phyloP scores from a whole-genome alignment of 2,113 vertebrate genomes.

The Falcunculus frontatus region DNA sequence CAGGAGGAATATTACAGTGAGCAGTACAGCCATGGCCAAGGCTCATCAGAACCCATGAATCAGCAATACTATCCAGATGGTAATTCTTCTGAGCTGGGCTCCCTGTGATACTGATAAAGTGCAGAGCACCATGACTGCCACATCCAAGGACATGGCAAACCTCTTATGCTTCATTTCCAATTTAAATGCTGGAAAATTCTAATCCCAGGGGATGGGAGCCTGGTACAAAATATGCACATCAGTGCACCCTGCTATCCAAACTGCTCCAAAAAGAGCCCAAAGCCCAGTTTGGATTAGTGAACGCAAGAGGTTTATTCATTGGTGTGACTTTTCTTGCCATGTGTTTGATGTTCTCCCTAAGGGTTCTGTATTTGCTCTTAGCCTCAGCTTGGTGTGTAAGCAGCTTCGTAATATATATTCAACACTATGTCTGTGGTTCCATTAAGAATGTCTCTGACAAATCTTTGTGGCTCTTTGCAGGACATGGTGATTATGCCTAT shows the following conservation, averaged over 20 bases:
- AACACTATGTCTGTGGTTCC: background rate
- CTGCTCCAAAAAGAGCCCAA: background rate
- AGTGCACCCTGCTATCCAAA: background rate
- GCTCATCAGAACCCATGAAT: constrained; percentile 87
- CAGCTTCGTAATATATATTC: background rate
- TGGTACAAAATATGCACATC: background rate
- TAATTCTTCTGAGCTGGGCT: constrained; percentile 64
- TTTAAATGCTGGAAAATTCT: background rate
- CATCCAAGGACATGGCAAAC: background rate
- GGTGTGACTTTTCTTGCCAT: background rate
- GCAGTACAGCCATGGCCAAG: constrained; percentile 90
- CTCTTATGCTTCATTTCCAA: background rate
- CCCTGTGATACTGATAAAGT: background rate
- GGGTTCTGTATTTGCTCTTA: background rate
- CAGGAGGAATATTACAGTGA: constrained; percentile 97
- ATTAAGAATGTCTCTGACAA: background rate
- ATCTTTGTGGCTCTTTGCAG: constrained; percentile 61
- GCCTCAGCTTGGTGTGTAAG: background rate
- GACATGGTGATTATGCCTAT: constrained; percentile 89
- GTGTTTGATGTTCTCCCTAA: background rate
- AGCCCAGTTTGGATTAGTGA: background rate
- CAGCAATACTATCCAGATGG: constrained; percentile 95
- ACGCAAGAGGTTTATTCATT: background rate
- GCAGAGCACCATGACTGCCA: background rate
- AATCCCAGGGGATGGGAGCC: background rate